phyloP scores from a whole-genome alignment of 2,888 invertebrate genomes.

The Blomia tropicalis region DNA sequence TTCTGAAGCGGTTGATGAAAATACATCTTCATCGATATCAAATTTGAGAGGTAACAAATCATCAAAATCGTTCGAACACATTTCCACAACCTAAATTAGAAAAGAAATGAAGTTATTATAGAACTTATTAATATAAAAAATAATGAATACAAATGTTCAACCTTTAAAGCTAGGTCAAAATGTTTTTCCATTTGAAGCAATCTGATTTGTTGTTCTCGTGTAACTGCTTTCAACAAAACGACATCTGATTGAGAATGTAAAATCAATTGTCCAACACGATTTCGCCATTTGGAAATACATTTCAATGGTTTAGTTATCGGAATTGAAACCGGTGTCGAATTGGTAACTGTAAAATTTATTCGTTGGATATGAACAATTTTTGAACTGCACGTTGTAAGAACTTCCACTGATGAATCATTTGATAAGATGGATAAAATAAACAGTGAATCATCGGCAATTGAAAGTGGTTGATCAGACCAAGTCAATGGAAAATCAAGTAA shows the following conservation, averaged over 20 bases:
- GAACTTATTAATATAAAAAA: not conserved
- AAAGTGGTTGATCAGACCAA: conserved; percentile 59
- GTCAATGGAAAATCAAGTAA: conserved; percentile 54
- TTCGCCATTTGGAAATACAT: conserved; percentile 21
- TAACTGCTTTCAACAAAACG: conserved; percentile 67
- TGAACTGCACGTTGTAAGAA: conserved; percentile 62
- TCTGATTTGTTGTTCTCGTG: conserved; percentile 64
- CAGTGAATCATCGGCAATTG: conserved; percentile 74
- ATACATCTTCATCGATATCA: not conserved
- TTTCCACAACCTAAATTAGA: conserved; percentile 5
- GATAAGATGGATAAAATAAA: conserved; percentile 69
- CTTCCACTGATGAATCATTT: conserved; percentile 55
- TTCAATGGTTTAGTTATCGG: conserved; percentile 4
- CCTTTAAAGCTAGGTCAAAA: conserved; percentile 76
- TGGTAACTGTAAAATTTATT: conserved; percentile 44
- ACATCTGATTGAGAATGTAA: conserved; percentile 71
- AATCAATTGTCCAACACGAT: conserved; percentile 52
- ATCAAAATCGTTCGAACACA: not conserved
- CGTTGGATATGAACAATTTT: conserved; percentile 57
- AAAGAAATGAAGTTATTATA: not conserved
- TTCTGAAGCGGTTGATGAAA: conserved; percentile 1
- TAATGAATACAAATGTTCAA: conserved; percentile 36
- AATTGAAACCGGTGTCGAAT: conserved; percentile 26
- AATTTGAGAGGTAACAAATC: not conserved
- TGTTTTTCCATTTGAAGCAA: conserved; percentile 71